These are phyloP conservation scores for Catostylus mosaicus DNA, from an alignment of 30 jellyfish, hydroid and myxozoan species.

Conservation along the genomic window DNA sequence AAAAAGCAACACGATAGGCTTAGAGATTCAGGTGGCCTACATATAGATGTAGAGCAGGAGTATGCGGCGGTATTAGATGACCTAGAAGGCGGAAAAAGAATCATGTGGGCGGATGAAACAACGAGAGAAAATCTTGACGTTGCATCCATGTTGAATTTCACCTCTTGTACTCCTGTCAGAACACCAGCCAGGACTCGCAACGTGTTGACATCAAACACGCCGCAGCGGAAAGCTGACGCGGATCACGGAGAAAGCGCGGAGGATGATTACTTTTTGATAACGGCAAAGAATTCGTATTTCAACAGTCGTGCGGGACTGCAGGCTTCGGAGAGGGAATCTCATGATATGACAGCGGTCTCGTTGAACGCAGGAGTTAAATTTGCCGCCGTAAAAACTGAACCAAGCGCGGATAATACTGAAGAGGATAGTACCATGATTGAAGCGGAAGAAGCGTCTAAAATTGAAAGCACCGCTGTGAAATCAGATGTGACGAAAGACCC, in stretches of 20 bases:
- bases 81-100: slow-evolving; percentile 65
- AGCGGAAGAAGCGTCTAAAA: background rate
- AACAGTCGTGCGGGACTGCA: slow-evolving; percentile 1
- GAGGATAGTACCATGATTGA: background rate
- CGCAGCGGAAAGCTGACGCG: slow-evolving; percentile 10
- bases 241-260: background rate
- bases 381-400: background rate
- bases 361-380: background rate
- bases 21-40: background rate
- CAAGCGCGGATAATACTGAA: background rate
- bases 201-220: slow-evolving; percentile 52
- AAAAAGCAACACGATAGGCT: slow-evolving; percentile 35
- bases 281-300: slow-evolving; percentile 45
- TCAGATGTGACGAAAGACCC: background rate
- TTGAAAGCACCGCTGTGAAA: background rate
- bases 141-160: slow-evolving; percentile 43
- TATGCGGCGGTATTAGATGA: slow-evolving; percentile 32
- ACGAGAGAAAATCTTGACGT: slow-evolving; percentile 46
- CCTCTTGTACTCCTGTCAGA: slow-evolving; percentile 84
- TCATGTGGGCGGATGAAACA: slow-evolving; percentile 95
- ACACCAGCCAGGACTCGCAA: slow-evolving; percentile 79
- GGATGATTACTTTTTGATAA: slow-evolving; percentile 17
- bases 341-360: background rate
- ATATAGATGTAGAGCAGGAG: slow-evolving; percentile 34
- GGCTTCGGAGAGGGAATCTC: background rate